phyloP scores from a whole-genome alignment of 35 echinoderm and acorn worm genomes.

The Stichopus chloronotus region DNA sequence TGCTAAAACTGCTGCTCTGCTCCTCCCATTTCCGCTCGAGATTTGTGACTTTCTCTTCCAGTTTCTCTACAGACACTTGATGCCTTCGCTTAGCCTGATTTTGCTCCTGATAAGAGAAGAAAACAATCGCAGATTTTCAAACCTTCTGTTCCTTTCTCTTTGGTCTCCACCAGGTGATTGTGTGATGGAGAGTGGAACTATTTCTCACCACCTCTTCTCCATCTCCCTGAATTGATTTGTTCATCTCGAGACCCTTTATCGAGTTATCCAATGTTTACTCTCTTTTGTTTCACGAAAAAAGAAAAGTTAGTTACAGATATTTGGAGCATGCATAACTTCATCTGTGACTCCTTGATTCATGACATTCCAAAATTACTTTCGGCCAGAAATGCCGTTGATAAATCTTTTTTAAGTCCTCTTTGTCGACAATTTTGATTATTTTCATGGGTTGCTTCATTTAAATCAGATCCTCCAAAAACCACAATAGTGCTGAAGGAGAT shows the following conservation, averaged over 20 bases:
- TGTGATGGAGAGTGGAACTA: neutral
- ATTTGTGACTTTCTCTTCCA: conserved; percentile 89
- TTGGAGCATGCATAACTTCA: conserved; percentile 1
- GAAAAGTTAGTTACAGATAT: neutral
- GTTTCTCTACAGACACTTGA: conserved; percentile 76
- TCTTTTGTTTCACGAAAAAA: neutral
- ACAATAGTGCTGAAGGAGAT: too few species aligned
- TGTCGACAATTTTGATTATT: too few species aligned
- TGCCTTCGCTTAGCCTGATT: conserved; percentile 81
- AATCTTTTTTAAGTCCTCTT: too few species aligned
- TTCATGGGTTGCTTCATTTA: too few species aligned
- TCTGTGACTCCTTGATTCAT: neutral
- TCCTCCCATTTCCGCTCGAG: conserved; percentile 92
- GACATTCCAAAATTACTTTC: neutral
- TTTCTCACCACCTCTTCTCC: neutral
- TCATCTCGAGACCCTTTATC: neutral
- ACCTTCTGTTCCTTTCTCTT: neutral
- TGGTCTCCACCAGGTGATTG: neutral
- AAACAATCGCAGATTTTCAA: neutral
- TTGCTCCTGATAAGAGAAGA: conserved; percentile 64
- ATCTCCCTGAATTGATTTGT: conserved; percentile 6
- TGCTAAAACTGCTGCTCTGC: conserved; percentile 79
- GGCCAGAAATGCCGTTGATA: too few species aligned
- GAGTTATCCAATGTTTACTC: conserved; percentile 31
- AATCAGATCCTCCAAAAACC: too few species aligned